A percentile compares a stretch with the other conserved stretches of the same genome.
phyloP scores from a whole-genome alignment of 2,888 invertebrate genomes.

The Sycophila texana region DNA sequence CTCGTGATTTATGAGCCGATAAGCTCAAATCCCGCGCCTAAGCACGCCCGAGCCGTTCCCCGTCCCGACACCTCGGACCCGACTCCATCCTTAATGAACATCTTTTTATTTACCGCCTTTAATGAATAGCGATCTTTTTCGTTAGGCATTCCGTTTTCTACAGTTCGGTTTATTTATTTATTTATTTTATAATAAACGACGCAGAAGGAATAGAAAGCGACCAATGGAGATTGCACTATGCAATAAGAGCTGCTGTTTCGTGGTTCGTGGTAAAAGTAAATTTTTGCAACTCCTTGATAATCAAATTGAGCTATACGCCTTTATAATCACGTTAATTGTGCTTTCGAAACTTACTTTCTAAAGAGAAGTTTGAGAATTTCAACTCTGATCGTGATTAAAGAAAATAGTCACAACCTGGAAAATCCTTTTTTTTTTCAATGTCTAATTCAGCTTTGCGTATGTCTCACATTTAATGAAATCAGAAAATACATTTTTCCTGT shows the following conservation, averaged over 20 bases:
- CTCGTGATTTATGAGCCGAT: conserved; percentile 53
- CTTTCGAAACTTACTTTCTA: conserved; percentile 49
- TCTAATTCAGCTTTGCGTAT: no score
- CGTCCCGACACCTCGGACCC: not conserved
- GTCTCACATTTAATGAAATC: no score
- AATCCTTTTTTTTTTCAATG: no score
- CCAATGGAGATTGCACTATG: not conserved
- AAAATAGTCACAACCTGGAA: no score
- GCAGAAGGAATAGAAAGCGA: no score
- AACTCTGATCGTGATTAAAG: conserved; percentile 12
- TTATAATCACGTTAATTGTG: conserved; percentile 46
- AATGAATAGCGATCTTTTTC: not conserved
- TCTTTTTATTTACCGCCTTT: conserved; percentile 19
- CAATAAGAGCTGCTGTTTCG: not conserved
- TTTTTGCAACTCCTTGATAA: conserved; percentile 49
- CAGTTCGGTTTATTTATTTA: no score
- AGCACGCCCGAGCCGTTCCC: conserved; percentile 30
- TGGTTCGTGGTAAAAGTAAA: conserved; percentile 40
- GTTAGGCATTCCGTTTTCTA: not conserved
- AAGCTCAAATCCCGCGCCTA: conserved; percentile 36
- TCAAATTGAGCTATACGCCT: conserved; percentile 49
- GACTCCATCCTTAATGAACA: conserved; percentile 26
- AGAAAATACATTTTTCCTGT: no score
- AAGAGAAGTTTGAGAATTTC: not conserved
- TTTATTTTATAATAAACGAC: no score